Conservation (phyloP, 2,113 vertebrate genomes). For the Aldabrachelys gigantea region DNA sequence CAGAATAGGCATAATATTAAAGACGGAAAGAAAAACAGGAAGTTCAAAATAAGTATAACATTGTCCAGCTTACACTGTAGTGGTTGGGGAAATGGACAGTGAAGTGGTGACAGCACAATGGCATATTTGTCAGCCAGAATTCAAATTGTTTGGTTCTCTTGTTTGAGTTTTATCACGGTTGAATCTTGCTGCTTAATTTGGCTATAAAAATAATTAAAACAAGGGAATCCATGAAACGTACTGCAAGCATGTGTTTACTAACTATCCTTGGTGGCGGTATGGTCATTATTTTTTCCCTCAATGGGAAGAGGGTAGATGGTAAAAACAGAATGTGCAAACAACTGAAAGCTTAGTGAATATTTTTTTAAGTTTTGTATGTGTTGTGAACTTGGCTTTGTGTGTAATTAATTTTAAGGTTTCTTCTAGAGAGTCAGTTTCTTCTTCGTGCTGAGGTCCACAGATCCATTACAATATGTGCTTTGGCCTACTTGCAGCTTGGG, state of each 20-base stretch:
- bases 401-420: not conserved
- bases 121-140: not conserved
- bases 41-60: too few species aligned
- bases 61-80: not conserved
- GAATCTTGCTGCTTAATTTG: not conserved
- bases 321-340: not conserved
- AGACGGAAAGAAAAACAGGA: not conserved
- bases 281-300: not conserved
- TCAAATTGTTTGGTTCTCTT: not conserved
- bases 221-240: not conserved
- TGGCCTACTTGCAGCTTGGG: too few species aligned
- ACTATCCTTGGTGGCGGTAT: not conserved
- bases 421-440: not conserved
- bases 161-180: not conserved
- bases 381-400: too few species aligned
- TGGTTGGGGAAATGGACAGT: not conserved
- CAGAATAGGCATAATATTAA: not conserved
- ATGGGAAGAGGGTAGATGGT: not conserved
- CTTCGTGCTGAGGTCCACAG: not conserved
- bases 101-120: not conserved
- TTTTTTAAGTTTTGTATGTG: too few species aligned
- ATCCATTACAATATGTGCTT: not conserved
- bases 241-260: accelerated
- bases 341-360: too few species aligned
- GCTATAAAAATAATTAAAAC: not conserved